These are phyloP conservation scores for Philereme vetulata DNA, from an alignment of 2,888 invertebrate genomes.

Conservation along the genomic window DNA sequence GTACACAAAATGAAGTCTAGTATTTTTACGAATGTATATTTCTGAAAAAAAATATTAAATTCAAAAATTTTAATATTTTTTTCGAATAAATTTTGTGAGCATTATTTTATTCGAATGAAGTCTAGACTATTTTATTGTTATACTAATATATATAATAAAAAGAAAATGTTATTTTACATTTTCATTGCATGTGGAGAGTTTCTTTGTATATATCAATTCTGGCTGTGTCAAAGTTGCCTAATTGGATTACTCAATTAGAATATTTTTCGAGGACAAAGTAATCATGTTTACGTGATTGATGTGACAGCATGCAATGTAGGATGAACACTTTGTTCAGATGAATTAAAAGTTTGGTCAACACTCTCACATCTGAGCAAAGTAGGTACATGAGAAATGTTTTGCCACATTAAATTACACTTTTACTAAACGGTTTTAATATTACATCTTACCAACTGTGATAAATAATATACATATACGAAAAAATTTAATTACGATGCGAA, in stretches of 20 bases:
- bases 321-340: conserved; percentile 17
- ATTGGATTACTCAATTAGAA: conserved; percentile 22
- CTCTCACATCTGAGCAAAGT: conserved; percentile 10
- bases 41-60: background rate
- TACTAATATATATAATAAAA: conserved; percentile 1
- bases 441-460: background rate
- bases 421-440: background rate
- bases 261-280: conserved; percentile 19
- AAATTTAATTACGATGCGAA: no score
- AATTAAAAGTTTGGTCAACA: conserved; percentile 7
- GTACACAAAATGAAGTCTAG: background rate
- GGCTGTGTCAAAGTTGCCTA: conserved; percentile 20
- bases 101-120: background rate
- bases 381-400: conserved; percentile 23
- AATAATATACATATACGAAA: no score
- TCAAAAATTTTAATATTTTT: background rate
- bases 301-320: conserved; percentile 42
- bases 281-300: conserved; percentile 41
- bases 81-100: background rate
- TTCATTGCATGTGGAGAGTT: conserved; percentile 23
- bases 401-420: conserved; percentile 29
- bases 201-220: conserved; percentile 8
- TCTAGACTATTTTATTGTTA: background rate
- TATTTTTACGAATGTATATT: background rate
- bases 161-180: background rate